A percentile compares a stretch with the other conserved stretches of the same genome.
phyloP scores from a whole-genome alignment of 2,888 invertebrate species.

The Sisyra terminalis region DNA sequence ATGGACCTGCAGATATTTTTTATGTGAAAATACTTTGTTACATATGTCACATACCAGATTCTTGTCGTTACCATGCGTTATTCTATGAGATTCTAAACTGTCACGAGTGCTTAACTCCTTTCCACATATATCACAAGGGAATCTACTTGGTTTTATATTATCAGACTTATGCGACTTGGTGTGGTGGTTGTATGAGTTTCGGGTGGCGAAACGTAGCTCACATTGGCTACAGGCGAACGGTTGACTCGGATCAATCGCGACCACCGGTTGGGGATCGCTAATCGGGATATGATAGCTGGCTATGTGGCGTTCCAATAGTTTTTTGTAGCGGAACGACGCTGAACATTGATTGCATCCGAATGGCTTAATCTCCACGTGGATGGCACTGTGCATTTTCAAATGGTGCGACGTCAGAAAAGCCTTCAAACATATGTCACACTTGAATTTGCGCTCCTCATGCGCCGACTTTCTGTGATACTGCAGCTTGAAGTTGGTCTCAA shows the following conservation, averaged over 20 bases:
- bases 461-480: constrained; percentile 11
- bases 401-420: constrained; percentile 28
- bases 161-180: constrained; percentile 6
- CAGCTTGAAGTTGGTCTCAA: constrained; percentile 12
- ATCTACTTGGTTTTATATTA: not conserved
- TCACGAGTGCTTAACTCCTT: constrained; percentile 28
- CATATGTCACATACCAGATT: constrained; percentile 12
- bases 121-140: constrained; percentile 20
- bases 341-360: constrained; percentile 22
- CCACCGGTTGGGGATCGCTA: constrained; percentile 9
- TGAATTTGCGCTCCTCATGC: constrained; percentile 20
- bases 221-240: constrained; percentile 25
- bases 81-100: constrained; percentile 27
- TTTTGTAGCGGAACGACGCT: constrained; percentile 24
- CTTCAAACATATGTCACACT: constrained; percentile 32
- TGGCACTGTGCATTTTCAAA: constrained; percentile 16
- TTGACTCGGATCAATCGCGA: not conserved
- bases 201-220: constrained; percentile 25
- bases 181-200: constrained; percentile 25
- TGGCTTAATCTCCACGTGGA: constrained; percentile 7
- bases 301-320: constrained; percentile 24
- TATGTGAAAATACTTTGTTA: constrained; percentile 12
- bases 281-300: constrained; percentile 22
- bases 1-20: constrained; percentile 11
- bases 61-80: constrained; percentile 23